Percentiles rank a stretch among this genome's conserved stretches.
Conservation (phyloP, 2,797 vertebrate species). For the Thalassophryne amazonica region DNA sequence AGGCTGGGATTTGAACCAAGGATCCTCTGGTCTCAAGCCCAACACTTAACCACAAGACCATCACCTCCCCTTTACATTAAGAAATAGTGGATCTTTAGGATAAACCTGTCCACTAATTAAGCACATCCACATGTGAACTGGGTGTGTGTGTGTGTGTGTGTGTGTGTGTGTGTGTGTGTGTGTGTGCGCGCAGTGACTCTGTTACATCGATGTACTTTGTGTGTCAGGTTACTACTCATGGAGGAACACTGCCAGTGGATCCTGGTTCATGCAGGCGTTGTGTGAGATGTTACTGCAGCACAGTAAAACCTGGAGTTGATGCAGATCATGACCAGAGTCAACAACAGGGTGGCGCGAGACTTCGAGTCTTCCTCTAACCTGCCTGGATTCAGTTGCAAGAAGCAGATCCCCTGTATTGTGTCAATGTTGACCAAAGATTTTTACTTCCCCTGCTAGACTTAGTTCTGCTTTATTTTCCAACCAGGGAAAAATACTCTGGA, state of each 20-base stretch:
- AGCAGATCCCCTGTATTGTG: conserved; percentile 91
- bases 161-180: too few species aligned
- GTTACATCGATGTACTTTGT: neutral
- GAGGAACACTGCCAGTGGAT: conserved; percentile 85
- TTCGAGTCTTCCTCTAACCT: conserved; percentile 81
- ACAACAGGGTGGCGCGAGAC: conserved; percentile 82
- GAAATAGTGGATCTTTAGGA: too few species aligned
- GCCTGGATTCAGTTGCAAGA: conserved; percentile 77
- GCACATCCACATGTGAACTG: too few species aligned
- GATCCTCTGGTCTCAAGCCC: too few species aligned
- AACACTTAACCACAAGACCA: too few species aligned
- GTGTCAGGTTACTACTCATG: conserved; percentile 89
- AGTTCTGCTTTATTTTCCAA: too few species aligned
- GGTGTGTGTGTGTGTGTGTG: too few species aligned
- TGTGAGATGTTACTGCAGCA: conserved; percentile 77
- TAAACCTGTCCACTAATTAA: too few species aligned
- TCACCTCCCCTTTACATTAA: too few species aligned
- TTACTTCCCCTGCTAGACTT: conserved; percentile 75
- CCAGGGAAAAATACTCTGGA: too few species aligned
- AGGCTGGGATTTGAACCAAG: too few species aligned
- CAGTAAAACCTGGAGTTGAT: conserved; percentile 81
- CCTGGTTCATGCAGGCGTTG: conserved; percentile 91
- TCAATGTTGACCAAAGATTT: conserved; percentile 95
- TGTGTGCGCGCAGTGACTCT: too few species aligned
- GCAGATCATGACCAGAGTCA: conserved; percentile 91